phyloP scores from a whole-genome alignment of 2,113 vertebrate genomes.

The Rhinolophus ferrumequinum region DNA sequence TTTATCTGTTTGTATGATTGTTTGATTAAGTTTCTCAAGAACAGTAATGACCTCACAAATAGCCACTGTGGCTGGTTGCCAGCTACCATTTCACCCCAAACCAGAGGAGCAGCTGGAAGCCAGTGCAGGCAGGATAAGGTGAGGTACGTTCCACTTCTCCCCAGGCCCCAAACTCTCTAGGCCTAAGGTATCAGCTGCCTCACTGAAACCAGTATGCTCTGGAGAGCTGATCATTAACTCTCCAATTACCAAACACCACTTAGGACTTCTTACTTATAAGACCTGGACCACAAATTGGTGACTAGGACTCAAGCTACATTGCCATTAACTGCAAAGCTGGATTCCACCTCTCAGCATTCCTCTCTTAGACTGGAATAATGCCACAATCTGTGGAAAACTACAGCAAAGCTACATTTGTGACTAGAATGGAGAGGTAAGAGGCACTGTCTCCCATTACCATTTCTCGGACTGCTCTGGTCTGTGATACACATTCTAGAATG shows the following conservation, averaged over 20 bases:
- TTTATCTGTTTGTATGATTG: conserved; percentile 15
- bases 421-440: neutral
- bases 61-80: neutral
- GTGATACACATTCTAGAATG: conserved; percentile 16
- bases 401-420: neutral
- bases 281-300: neutral
- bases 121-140: neutral
- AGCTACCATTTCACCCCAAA: conserved; percentile 35
- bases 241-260: neutral
- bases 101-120: conserved; percentile 22
- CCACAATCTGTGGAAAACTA: conserved; percentile 31
- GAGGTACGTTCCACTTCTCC: neutral
- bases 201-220: neutral
- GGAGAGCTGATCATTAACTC: neutral
- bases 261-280: neutral
- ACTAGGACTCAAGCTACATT: neutral
- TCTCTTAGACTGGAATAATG: neutral
- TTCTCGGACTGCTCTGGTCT: neutral
- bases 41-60: neutral
- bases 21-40: conserved; percentile 23
- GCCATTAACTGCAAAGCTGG: neutral
- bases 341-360: neutral
- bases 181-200: neutral
- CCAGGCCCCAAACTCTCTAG: neutral
- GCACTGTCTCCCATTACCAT: neutral